Evolutionary conservation across 2,113 vertebrate species (phyloP), one percentile per base, ranked within the genome.

Genomic region (Epinephelus moara): DNA sequence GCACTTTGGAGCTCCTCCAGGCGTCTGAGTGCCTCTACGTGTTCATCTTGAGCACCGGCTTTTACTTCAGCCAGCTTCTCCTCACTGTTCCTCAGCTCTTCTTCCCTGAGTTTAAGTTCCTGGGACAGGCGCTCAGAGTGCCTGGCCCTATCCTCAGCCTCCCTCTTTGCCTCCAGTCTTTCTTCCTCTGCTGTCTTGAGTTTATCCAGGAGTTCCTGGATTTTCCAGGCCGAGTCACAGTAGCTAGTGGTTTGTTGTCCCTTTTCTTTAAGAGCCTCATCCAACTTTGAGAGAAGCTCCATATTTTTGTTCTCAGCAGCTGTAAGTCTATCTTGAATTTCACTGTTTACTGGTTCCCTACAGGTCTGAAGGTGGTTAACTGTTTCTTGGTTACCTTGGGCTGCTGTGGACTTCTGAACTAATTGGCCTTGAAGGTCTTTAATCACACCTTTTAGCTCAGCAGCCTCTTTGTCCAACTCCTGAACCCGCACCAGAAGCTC

Each of bases 91-190:
- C 91, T 95, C 78, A 89, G 72, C 8, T 92, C 92, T 45, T 95
- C 93, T 72, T 97, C 96, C 80, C 94, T 95, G 61, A 92, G 89
- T 75, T 90, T 95, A 9, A 98, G 90, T 56, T 98, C 92, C 52
- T 93, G 89, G 33, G 88, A 92, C 78, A 96, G 85, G 55, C 87
- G 92, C 70, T 96, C 95, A 19, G 95, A 93, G 25, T 92, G 92
- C 66, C 90, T 90, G 0, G 42, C 64, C 74, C 79, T 78, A 69
- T 96, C 92, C 1, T 93, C 90, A 0, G 14, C 93, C 66, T 96
- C 93, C 78, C 91, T 93, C 73, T 93, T 94, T 21, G 90, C 82
- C 49, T 86, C 86, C 63, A 93, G 53, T 70, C 82, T 95, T 75
- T 96, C 94, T 57, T 87, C 87, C 79, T 97, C 96, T 1, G 89